Evolutionary conservation across 2,888 invertebrate species (phyloP).

Genomic region (Harmothoe impar): DNA sequence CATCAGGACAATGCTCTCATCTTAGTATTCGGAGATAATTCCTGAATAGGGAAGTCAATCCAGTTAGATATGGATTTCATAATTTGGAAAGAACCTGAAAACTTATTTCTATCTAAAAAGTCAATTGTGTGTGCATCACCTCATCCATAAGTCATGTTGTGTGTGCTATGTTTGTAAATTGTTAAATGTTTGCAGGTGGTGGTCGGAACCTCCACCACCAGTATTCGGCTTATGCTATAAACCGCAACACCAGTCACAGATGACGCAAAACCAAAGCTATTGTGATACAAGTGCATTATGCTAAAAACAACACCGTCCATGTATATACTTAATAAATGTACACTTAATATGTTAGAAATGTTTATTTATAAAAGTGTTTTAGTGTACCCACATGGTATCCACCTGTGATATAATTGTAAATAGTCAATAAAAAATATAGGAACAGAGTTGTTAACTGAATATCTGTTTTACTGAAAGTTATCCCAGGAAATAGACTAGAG

Average conservation of each 20-base stretch:
- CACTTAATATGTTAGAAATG: neutral
- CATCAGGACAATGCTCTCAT: no score
- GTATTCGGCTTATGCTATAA: no score
- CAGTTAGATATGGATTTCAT: neutral
- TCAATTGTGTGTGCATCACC: no score
- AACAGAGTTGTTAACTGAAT: neutral
- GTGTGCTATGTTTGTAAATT: no score
- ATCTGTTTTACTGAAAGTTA: neutral
- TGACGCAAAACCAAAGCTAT: neutral
- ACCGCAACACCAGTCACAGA: neutral
- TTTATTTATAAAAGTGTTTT: neutral
- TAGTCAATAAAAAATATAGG: neutral
- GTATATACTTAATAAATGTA: neutral
- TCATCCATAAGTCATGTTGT: no score
- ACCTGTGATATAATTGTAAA: slow-evolving; percentile 21
- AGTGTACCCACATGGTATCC: neutral
- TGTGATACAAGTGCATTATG: neutral
- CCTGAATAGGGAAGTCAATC: neutral
- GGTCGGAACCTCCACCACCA: no score
- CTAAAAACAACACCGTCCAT: neutral
- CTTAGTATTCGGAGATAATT: no score
- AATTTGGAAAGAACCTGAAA: no score
- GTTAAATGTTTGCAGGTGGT: no score
- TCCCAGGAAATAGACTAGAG: neutral
- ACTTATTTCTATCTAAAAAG: no score